Percentiles rank a stretch among this genome's conserved stretches.
Evolutionary conservation across 2,888 invertebrate species (phyloP).

Genomic region (Drosophila paranaensis): DNA sequence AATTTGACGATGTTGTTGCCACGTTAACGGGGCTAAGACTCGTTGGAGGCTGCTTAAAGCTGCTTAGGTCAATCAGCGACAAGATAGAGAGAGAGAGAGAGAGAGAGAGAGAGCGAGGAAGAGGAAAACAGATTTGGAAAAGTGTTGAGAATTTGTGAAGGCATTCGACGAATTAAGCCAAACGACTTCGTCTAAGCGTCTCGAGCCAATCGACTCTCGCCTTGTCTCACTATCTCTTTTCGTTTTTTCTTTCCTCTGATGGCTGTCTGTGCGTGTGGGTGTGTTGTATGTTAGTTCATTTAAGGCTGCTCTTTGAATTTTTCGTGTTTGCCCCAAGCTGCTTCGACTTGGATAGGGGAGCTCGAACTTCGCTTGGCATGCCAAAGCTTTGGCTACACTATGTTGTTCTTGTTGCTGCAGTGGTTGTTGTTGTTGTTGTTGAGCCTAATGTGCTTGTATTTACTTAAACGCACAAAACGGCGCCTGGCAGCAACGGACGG

Average conservation of each 20-base stretch:
- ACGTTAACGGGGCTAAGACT: background rate
- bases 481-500: slow-evolving; percentile 9
- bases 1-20: background rate
- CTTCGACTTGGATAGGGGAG: slow-evolving; percentile 31
- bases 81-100: background rate
- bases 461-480: slow-evolving; percentile 69
- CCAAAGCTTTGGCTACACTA: slow-evolving; percentile 9
- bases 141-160: slow-evolving; percentile 48
- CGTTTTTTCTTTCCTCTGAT: slow-evolving; percentile 10
- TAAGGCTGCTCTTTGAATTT: slow-evolving; percentile 47
- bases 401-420: slow-evolving; percentile 19
- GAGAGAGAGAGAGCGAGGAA: background rate
- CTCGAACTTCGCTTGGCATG: slow-evolving; percentile 33
- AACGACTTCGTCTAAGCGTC: slow-evolving; percentile 11
- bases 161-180: slow-evolving; percentile 44
- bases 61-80: slow-evolving; percentile 40
- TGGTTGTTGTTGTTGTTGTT: slow-evolving; percentile 21
- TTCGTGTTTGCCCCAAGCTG: slow-evolving; percentile 51
- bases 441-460: slow-evolving; percentile 74
- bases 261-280: background rate
- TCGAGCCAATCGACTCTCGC: background rate
- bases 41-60: slow-evolving; percentile 4
- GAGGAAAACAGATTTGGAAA: slow-evolving; percentile 34
- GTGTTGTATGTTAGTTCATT: slow-evolving; percentile 40
- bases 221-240: slow-evolving; percentile 11